phyloP scores from a whole-genome alignment of 2,113 vertebrate species.

The Hyla sarda region DNA sequence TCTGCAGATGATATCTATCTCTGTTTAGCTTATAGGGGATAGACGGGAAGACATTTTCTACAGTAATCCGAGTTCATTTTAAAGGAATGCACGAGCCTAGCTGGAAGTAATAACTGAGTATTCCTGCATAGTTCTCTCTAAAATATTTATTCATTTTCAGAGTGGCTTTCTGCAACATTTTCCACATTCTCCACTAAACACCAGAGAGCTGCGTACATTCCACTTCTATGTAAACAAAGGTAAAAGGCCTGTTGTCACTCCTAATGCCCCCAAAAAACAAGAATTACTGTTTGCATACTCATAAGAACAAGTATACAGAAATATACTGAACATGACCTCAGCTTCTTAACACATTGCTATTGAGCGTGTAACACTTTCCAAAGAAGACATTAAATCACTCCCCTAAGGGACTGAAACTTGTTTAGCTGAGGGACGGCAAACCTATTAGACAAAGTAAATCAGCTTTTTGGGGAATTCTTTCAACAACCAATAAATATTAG shows the following conservation, averaged over 20 bases:
- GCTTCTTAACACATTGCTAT: background rate
- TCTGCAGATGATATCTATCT: slow-evolving; percentile 26
- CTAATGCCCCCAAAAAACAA: background rate
- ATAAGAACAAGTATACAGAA: background rate
- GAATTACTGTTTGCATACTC: background rate
- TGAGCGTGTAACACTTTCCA: background rate
- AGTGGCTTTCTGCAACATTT: slow-evolving; percentile 49
- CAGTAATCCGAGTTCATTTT: slow-evolving; percentile 46
- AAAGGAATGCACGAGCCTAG: slow-evolving; percentile 33
- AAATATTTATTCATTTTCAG: slow-evolving; percentile 55
- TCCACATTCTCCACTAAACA: slow-evolving; percentile 44
- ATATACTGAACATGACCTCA: background rate
- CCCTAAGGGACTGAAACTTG: background rate
- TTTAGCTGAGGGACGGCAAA: background rate
- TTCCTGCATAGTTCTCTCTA: slow-evolving; percentile 34
- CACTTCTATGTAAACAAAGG: slow-evolving; percentile 17
- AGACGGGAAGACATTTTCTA: slow-evolving; percentile 27
- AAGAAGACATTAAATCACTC: background rate
- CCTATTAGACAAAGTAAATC: background rate
- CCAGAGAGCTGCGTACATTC: slow-evolving; percentile 25
- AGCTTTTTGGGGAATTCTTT: too few species aligned
- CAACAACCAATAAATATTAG: too few species aligned
- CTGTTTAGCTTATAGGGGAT: background rate
- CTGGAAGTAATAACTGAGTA: slow-evolving; percentile 41
- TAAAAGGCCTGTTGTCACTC: slow-evolving; percentile 1